Conservation (phyloP, 2,113 vertebrate genomes). For the Rhagologus leucostigma region DNA sequence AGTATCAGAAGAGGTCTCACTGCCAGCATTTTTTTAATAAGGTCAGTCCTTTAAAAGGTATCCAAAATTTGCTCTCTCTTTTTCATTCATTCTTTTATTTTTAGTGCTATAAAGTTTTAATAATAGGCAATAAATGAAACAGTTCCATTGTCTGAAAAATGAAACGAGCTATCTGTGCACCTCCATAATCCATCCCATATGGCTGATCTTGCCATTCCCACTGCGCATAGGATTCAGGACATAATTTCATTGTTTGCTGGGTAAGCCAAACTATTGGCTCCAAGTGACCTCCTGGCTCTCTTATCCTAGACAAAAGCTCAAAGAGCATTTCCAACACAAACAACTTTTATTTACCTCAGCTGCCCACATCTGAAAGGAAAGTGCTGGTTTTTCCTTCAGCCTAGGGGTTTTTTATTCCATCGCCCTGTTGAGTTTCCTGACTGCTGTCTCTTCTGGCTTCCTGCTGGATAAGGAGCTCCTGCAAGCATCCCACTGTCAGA, state of each 20-base stretch:
- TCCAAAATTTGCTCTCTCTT: constrained; percentile 40
- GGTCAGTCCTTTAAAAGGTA: constrained; percentile 40
- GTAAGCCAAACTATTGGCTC: neutral
- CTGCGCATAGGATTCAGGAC: neutral
- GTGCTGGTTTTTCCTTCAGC: neutral
- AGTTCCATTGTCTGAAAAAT: constrained; percentile 81
- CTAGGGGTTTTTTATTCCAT: neutral
- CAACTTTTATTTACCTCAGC: constrained; percentile 1
- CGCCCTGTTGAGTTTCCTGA: neutral
- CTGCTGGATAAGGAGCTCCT: neutral
- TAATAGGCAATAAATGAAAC: constrained; percentile 83
- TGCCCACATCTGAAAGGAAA: constrained; percentile 10
- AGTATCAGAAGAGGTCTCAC: neutral
- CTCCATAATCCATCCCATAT: constrained; percentile 81
- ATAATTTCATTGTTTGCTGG: neutral
- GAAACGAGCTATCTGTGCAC: constrained; percentile 76
- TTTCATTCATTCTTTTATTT: constrained; percentile 78
- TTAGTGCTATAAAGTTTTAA: constrained; percentile 78
- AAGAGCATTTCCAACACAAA: constrained; percentile 4
- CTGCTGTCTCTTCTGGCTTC: neutral
- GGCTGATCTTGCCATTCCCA: neutral
- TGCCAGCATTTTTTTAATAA: constrained; percentile 39
- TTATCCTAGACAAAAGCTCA: neutral
- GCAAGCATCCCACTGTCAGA: neutral
- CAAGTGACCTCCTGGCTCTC: neutral